Evolutionary conservation across 2,888 invertebrate genomes (phyloP).

Genomic region (Empis livida): DNA sequence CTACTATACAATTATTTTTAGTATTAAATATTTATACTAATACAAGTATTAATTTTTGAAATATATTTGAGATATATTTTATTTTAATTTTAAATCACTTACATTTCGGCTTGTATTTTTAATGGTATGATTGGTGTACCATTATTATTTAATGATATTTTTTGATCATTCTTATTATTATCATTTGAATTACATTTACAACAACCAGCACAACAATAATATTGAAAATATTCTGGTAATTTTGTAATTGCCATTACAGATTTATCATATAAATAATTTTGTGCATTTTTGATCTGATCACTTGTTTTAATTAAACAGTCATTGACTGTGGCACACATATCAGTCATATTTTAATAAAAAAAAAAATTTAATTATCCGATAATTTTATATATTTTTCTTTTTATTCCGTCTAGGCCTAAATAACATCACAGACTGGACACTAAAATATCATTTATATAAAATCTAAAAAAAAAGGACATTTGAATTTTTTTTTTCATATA

Average conservation of each 20-base stretch:
- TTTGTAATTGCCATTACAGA: slow-evolving; percentile 11
- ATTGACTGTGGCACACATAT: neutral
- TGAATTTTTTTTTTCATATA: neutral
- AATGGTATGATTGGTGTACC: slow-evolving; percentile 19
- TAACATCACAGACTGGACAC: slow-evolving; percentile 16
- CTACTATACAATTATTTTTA: no score
- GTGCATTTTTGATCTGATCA: slow-evolving; percentile 7
- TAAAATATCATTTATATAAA: neutral
- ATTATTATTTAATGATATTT: slow-evolving; percentile 7
- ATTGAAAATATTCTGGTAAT: slow-evolving; percentile 17
- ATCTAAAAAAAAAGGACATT: neutral
- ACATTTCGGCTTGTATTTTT: slow-evolving; percentile 16
- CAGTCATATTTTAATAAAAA: neutral
- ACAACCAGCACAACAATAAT: slow-evolving; percentile 20
- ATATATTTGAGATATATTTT: no score
- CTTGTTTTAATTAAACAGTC: neutral
- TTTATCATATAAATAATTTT: slow-evolving; percentile 11
- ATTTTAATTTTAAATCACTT: slow-evolving; percentile 12
- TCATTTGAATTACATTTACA: slow-evolving; percentile 26
- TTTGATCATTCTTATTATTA: slow-evolving; percentile 10
- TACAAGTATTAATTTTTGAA: no score
- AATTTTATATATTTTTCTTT: neutral
- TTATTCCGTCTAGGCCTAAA: slow-evolving; percentile 10
- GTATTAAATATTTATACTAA: no score
- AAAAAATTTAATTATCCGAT: neutral